Evolutionary conservation across 2,888 invertebrate species (phyloP).

Genomic region (Glaucopsyche alexis): DNA sequence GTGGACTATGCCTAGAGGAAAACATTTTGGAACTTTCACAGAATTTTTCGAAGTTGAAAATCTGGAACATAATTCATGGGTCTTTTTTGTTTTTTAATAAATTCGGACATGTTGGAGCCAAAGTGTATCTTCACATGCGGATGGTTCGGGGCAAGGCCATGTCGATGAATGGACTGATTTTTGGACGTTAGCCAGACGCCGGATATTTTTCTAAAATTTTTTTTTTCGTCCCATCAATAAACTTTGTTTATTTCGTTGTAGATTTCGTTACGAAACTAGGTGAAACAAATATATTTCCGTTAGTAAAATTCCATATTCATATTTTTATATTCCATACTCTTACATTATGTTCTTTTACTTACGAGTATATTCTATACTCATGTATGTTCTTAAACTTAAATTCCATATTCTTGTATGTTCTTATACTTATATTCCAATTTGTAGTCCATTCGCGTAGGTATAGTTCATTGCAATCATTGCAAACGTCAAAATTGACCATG

Average conservation of each 20-base stretch:
- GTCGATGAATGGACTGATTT: slow-evolving; percentile 33
- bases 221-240: slow-evolving; percentile 27
- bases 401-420: too few species aligned
- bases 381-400: too few species aligned
- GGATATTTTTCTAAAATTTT: slow-evolving; percentile 32
- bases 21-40: not conserved
- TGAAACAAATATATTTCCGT: slow-evolving; percentile 8
- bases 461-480: too few species aligned
- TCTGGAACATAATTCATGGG: slow-evolving; percentile 19
- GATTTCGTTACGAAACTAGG: slow-evolving; percentile 13
- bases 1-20: not conserved
- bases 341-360: too few species aligned
- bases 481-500: too few species aligned
- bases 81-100: slow-evolving; percentile 23
- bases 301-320: not conserved
- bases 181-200: slow-evolving; percentile 34
- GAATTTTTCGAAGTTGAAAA: not conserved
- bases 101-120: slow-evolving; percentile 22
- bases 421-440: too few species aligned
- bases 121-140: slow-evolving; percentile 32
- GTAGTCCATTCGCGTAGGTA: too few species aligned
- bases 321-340: too few species aligned
- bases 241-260: slow-evolving; percentile 8
- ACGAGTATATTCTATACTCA: too few species aligned
- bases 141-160: slow-evolving; percentile 28